Conservation (phyloP, 1,140 invertebrate genomes). For the Aphelenchoides besseyi region DNA sequence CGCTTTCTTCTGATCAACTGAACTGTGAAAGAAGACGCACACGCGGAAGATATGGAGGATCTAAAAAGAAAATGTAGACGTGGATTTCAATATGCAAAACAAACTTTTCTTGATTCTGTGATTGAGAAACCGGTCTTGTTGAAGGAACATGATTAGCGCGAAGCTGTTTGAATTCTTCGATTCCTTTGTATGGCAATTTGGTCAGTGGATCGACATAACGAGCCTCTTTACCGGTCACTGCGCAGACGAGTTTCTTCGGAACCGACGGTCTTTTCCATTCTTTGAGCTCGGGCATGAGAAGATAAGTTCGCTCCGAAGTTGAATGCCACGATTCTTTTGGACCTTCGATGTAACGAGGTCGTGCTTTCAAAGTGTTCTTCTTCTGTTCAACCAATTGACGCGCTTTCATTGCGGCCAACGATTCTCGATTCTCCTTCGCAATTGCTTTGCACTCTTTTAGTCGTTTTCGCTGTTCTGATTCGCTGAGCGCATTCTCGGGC, state of each 20-base stretch:
- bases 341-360: neutral
- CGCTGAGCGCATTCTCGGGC: neutral
- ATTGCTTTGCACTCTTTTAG: constrained; percentile 6
- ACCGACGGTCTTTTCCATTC: neutral
- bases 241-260: constrained; percentile 28
- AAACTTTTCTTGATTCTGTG: too few species aligned
- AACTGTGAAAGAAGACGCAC: too few species aligned
- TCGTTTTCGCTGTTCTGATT: neutral
- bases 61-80: too few species aligned
- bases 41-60: too few species aligned
- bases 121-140: neutral
- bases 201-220: constrained; percentile 42
- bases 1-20: too few species aligned
- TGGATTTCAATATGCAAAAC: too few species aligned
- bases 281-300: constrained; percentile 28
- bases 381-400: constrained; percentile 24
- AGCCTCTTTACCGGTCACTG: constrained; percentile 33
- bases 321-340: constrained; percentile 14
- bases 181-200: constrained; percentile 31
- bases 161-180: constrained; percentile 25
- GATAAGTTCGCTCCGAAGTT: neutral
- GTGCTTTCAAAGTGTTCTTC: constrained; percentile 8
- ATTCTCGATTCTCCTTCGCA: constrained; percentile 13
- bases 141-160: neutral
- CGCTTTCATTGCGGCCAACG: constrained; percentile 10